Evolutionary conservation across 2,888 invertebrate species (phyloP).

Genomic region (Archaeoteleia sp.): DNA sequence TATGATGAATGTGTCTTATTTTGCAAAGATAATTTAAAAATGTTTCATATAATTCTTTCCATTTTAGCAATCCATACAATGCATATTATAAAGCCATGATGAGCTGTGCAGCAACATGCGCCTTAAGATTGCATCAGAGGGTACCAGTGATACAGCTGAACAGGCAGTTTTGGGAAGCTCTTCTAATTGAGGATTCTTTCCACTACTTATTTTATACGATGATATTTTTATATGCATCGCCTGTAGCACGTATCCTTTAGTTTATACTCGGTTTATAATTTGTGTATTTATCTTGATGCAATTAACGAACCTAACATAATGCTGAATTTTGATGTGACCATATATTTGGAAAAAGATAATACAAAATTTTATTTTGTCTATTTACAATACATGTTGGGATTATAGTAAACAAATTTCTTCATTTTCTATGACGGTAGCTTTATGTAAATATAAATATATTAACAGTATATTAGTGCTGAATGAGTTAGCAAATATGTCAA

Average conservation of each 20-base stretch:
- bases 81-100: slow-evolving; percentile 94
- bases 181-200: slow-evolving; percentile 93
- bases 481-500: too few species aligned
- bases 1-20: too few species aligned
- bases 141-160: slow-evolving; percentile 89
- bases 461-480: too few species aligned
- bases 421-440: too few species aligned
- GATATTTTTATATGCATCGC: slow-evolving; percentile 93
- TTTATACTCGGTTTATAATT: too few species aligned
- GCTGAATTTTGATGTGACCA: too few species aligned
- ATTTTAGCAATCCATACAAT: slow-evolving; percentile 83
- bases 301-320: background rate
- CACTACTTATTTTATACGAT: slow-evolving; percentile 97
- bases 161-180: slow-evolving; percentile 86
- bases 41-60: too few species aligned
- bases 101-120: slow-evolving; percentile 95
- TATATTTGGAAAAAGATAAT: background rate
- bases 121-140: slow-evolving; percentile 95
- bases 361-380: background rate
- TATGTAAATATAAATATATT: too few species aligned
- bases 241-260: slow-evolving; percentile 91
- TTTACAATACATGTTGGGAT: background rate
- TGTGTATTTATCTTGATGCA: too few species aligned
- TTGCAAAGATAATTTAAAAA: too few species aligned
- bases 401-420: background rate